These are phyloP conservation scores for Rhizoglyphus robini DNA, from an alignment of 1,140 invertebrate species.

Conservation along the genomic window DNA sequence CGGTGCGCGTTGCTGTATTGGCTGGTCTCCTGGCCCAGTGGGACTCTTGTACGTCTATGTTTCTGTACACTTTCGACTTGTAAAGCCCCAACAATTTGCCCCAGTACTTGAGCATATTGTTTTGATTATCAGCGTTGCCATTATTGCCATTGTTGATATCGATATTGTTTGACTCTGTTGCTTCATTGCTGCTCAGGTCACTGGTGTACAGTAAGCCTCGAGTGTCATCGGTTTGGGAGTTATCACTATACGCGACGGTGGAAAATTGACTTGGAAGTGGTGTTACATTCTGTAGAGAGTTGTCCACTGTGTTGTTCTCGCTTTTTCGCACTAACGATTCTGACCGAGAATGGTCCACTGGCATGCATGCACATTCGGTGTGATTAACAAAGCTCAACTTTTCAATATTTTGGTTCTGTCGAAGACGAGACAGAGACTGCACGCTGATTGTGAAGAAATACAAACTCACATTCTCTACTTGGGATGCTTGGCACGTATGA, in stretches of 20 bases:
- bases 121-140: background rate
- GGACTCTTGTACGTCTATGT: background rate
- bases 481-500: conserved; percentile 13
- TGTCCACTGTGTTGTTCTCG: too few species aligned
- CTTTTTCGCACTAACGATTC: background rate
- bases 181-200: background rate
- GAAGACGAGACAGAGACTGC: background rate
- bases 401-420: conserved; percentile 20
- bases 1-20: too few species aligned
- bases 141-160: background rate
- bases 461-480: conserved; percentile 20
- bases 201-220: too few species aligned
- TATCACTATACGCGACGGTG: too few species aligned
- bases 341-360: background rate
- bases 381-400: conserved; percentile 24
- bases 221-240: background rate
- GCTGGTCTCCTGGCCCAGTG: too few species aligned
- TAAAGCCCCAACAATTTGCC: background rate
- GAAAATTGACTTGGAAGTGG: too few species aligned
- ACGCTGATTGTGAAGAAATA: conserved; percentile 18
- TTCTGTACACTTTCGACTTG: background rate
- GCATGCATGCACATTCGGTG: conserved; percentile 23
- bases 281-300: too few species aligned
- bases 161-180: background rate
- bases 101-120: conserved; percentile 7